These are phyloP conservation scores for Podarcis muralis DNA, from an alignment of 2,113 vertebrate species.

Conservation along the genomic window DNA sequence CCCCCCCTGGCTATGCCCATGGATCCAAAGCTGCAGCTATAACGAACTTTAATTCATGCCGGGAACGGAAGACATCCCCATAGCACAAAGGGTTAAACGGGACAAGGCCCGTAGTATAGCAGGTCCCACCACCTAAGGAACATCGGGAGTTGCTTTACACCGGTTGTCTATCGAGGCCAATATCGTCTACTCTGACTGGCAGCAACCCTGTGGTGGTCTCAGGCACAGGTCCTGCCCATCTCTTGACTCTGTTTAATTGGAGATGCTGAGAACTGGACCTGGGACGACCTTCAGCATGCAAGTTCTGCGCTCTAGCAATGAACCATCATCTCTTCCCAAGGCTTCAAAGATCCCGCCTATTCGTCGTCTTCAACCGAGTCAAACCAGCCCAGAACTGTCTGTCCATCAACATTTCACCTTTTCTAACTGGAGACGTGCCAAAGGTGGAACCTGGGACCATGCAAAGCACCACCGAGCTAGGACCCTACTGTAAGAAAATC, in stretches of 20 bases:
- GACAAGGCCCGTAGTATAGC: background rate
- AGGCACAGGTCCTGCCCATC: background rate
- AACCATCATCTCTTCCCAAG: no score
- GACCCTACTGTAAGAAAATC: no score
- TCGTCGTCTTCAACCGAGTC: no score
- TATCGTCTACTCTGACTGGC: background rate
- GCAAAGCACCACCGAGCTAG: no score
- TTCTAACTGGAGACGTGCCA: no score
- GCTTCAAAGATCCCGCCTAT: no score
- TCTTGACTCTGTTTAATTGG: background rate
- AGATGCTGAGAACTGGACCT: background rate
- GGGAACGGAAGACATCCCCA: background rate
- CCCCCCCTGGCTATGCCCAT: no score
- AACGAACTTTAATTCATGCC: constrained; percentile 5
- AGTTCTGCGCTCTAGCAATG: background rate
- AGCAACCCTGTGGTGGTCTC: no score
- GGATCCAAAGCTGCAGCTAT: no score
- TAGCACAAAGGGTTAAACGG: background rate
- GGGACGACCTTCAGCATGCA: background rate
- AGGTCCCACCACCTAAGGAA: background rate
- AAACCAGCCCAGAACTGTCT: no score
- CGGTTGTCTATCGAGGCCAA: background rate
- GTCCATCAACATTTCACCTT: no score
- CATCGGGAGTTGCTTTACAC: background rate
- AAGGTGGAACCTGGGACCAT: no score